Evolutionary conservation across 2,113 vertebrate genomes (phyloP).

Genomic region (Hemichromis elongatus): DNA sequence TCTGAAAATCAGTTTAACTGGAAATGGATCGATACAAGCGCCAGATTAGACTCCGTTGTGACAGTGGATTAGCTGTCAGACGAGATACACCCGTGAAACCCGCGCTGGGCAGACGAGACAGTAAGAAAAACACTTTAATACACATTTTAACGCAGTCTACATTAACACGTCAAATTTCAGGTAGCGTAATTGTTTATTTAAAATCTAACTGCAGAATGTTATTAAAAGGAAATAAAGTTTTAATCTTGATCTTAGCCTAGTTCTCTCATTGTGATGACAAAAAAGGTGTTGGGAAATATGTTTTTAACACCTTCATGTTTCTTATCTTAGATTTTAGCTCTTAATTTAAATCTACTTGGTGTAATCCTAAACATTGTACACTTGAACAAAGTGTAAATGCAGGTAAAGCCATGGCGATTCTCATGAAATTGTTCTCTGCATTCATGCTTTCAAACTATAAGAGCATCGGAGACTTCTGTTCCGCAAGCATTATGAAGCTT

Average conservation of each 20-base stretch:
- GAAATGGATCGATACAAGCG: slow-evolving; percentile 21
- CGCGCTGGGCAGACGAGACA: background rate
- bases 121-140: slow-evolving; percentile 26
- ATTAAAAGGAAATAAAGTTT: background rate
- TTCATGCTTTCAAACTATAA: background rate
- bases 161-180: background rate
- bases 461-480: background rate
- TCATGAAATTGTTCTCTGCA: background rate
- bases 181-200: background rate
- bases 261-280: background rate
- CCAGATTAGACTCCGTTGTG: background rate
- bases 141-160: background rate
- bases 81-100: slow-evolving; percentile 34
- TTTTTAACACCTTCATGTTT: background rate
- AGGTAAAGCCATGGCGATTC: background rate
- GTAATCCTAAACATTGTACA: background rate
- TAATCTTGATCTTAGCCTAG: background rate
- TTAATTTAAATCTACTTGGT: background rate
- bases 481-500: background rate
- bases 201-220: background rate
- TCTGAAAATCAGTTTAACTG: background rate
- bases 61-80: background rate
- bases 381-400: background rate
- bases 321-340: background rate
- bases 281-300: background rate